Evolutionary conservation across 2,113 vertebrate genomes (phyloP).

Genomic region (Leptosomus discolor): DNA sequence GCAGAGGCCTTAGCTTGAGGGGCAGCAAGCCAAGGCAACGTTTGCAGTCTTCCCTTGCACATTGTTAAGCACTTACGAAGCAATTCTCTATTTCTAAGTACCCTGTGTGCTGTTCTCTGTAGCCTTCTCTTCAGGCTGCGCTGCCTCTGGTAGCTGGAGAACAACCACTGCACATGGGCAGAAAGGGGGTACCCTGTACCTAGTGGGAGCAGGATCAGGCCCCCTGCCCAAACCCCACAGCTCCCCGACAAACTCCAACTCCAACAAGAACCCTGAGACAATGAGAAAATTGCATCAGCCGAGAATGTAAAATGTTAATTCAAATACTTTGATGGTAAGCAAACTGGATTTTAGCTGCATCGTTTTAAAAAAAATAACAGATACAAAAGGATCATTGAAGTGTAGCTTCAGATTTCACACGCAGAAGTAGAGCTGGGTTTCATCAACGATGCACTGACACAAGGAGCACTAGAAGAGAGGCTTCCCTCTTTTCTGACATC

Average conservation of each 20-base stretch:
- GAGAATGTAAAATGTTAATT: background rate
- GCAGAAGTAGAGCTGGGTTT: background rate
- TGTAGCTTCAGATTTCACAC: background rate
- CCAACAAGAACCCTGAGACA: background rate
- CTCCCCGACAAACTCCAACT: background rate
- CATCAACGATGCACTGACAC: background rate
- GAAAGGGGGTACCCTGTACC: background rate
- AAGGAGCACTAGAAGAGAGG: background rate
- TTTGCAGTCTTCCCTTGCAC: background rate
- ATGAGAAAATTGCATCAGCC: background rate
- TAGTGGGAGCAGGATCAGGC: rapidly evolving
- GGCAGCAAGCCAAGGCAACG: background rate
- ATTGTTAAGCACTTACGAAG: background rate
- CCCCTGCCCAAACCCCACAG: background rate
- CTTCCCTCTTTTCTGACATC: background rate
- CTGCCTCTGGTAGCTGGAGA: background rate
- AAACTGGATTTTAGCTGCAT: background rate
- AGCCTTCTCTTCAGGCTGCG: background rate
- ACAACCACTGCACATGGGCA: background rate
- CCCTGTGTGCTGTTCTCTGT: background rate
- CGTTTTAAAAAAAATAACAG: background rate
- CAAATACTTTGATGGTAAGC: background rate
- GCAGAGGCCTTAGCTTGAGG: background rate
- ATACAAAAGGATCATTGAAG: background rate
- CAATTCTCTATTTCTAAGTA: background rate